Base-by-base conservation (phyloP, 2,113 vertebrate genomes). In the Malurus melanocephalus region DNA sequence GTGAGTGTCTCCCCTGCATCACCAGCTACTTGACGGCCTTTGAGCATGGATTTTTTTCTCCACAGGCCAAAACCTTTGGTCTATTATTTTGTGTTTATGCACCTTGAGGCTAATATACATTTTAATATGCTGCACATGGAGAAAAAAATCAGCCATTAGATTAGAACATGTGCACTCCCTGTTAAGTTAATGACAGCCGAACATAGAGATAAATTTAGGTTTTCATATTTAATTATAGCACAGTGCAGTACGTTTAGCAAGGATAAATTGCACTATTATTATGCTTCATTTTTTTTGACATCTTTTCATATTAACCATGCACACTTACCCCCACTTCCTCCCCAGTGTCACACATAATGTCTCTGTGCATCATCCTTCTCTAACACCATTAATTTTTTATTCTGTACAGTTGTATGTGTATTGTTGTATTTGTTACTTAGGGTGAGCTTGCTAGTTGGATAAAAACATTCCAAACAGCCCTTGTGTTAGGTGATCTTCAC, bases 141-240 rank as follows among this genome's bases (percentile, higher is more conserved):
- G 97, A 97, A 97, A 96, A 96, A 97, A 97, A 97, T 96, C 96
- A 97, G 95, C 97, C 96, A 96, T 98, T 98, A 97, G 97, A 98
- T 98, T 97, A 97, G 97, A 98, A 98, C 97, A 97, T 97, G 97
- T 97, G 97, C 97, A 97, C 97, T 98, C 97, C 98, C 97, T 97
- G 98, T 98, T 98, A 98, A 98, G 98, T 99, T 98, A 99, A 99
- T 98, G 98, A 98, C 98, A 98, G 96, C 98, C 97, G 96, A 98
- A 98, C 97, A 97, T 96, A 97, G 97, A 98, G 97, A 99, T 98
- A 98, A 98, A 99, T 99, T 98, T 98, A 97, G 98, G 97, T 98
- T 99, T 99, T 98, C 98, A 98, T 98, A 98, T 99, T 98, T 99
- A 99, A 99, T 99, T 99, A 99, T 97, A 98, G 98, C 95, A 94